Evolutionary conservation across 2,888 invertebrate genomes (phyloP).

Genomic region (Perizoma flavofasciatum): DNA sequence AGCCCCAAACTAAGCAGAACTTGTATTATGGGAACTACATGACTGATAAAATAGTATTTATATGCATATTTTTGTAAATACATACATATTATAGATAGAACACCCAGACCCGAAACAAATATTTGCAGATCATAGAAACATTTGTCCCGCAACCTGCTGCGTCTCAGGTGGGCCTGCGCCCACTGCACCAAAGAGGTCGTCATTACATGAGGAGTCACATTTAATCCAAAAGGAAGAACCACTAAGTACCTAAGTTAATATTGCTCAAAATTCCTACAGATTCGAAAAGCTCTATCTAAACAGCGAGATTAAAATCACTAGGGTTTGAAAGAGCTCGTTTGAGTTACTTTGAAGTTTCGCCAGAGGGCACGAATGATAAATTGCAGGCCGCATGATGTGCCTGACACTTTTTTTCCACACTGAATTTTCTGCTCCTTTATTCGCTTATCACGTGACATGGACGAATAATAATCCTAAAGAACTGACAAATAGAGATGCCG

Average conservation of each 20-base stretch:
- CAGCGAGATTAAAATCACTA: conserved; percentile 71
- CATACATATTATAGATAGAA: too few relatives aligned
- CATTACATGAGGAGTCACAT: too few relatives aligned
- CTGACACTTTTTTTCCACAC: conserved; percentile 59
- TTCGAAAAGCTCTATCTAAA: conserved; percentile 61
- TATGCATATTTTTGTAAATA: too few relatives aligned
- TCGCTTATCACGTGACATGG: conserved; percentile 63
- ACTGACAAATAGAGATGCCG: conserved; percentile 60
- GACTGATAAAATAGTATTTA: too few relatives aligned
- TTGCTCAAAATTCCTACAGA: conserved; percentile 51
- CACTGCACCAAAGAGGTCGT: too few relatives aligned
- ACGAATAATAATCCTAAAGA: conserved; percentile 60
- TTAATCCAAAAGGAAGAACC: too few relatives aligned
- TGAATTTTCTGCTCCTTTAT: conserved; percentile 66
- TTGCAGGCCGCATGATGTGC: conserved; percentile 64
- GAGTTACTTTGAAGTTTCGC: conserved; percentile 64
- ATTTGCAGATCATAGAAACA: too few relatives aligned
- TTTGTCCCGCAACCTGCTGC: too few relatives aligned
- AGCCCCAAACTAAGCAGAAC: too few relatives aligned
- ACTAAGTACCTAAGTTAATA: conserved; percentile 43
- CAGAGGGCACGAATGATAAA: conserved; percentile 67
- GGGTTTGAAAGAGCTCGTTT: conserved; percentile 60
- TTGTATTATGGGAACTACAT: too few relatives aligned
- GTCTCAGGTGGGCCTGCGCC: too few relatives aligned
- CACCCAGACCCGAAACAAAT: too few relatives aligned